These are phyloP conservation scores for Drosophila bocqueti DNA, from an alignment of 1,140 invertebrate genomes.

Conservation along the genomic window DNA sequence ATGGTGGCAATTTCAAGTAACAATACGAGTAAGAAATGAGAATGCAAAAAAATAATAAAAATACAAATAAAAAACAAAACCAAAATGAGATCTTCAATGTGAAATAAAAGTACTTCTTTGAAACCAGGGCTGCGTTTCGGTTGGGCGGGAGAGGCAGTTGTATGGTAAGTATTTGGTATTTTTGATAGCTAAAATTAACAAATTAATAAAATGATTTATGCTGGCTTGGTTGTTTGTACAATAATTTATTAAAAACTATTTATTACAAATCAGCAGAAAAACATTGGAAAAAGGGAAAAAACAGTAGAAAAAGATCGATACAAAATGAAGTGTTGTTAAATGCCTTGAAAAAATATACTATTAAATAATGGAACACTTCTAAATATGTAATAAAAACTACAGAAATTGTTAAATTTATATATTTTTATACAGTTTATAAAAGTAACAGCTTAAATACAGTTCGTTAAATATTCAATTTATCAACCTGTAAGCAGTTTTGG, in stretches of 20 bases:
- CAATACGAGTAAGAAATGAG: conserved; percentile 62
- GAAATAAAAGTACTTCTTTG: conserved; percentile 82
- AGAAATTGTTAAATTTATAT: too few relatives aligned
- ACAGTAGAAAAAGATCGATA: neutral
- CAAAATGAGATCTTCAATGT: conserved; percentile 77
- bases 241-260: neutral
- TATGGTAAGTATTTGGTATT: neutral
- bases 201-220: neutral
- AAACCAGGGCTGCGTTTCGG: conserved; percentile 29
- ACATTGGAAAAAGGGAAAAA: neutral
- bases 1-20: conserved; percentile 59
- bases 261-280: too few relatives aligned
- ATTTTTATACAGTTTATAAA: neutral
- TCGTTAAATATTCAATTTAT: too few relatives aligned
- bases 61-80: conserved; percentile 63
- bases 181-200: neutral
- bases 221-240: neutral
- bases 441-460: neutral
- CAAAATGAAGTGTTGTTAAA: neutral
- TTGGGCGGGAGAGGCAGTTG: neutral
- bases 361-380: neutral
- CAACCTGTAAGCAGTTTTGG: neutral
- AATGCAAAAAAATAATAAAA: conserved; percentile 62
- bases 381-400: neutral
- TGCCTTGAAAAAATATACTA: neutral